phyloP scores from a whole-genome alignment of 2,888 invertebrate genomes.

The Drosophila fungiperda region DNA sequence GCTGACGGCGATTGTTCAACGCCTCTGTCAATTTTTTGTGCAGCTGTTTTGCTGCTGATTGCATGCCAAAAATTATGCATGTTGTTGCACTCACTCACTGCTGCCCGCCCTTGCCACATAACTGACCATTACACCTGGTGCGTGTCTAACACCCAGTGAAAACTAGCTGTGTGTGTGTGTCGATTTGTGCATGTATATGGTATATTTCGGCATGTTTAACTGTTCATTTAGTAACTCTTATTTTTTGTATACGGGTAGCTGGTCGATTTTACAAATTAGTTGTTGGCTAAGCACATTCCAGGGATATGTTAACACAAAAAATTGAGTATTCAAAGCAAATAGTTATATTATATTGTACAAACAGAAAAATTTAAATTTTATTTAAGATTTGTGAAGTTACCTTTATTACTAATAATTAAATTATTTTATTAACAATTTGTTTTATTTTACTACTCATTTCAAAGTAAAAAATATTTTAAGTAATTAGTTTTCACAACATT shows the following conservation, averaged over 20 bases:
- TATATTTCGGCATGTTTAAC: slow-evolving; percentile 45
- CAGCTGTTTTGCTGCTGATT: slow-evolving; percentile 44
- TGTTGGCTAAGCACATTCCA: background rate
- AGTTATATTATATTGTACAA: background rate
- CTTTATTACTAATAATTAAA: background rate
- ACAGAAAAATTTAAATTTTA: background rate
- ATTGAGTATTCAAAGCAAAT: background rate
- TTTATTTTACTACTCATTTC: background rate
- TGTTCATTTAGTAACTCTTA: slow-evolving; percentile 50
- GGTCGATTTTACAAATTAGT: slow-evolving; percentile 15
- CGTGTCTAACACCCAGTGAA: slow-evolving; percentile 58
- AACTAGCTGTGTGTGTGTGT: slow-evolving; percentile 30
- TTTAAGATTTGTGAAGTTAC: background rate
- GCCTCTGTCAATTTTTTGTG: slow-evolving; percentile 48
- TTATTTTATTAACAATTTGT: background rate
- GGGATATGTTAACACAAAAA: background rate
- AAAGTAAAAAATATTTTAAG: background rate
- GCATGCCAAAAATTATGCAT: slow-evolving; percentile 73
- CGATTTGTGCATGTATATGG: slow-evolving; percentile 28
- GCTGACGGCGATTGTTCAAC: slow-evolving; percentile 30
- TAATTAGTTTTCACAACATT: background rate
- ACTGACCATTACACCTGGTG: slow-evolving; percentile 35
- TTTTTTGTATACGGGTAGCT: slow-evolving; percentile 15
- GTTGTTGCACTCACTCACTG: slow-evolving; percentile 40
- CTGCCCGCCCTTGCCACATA: slow-evolving; percentile 9